Conservation (phyloP, 2,797 vertebrate genomes). For the Lepus oiostolus region DNA sequence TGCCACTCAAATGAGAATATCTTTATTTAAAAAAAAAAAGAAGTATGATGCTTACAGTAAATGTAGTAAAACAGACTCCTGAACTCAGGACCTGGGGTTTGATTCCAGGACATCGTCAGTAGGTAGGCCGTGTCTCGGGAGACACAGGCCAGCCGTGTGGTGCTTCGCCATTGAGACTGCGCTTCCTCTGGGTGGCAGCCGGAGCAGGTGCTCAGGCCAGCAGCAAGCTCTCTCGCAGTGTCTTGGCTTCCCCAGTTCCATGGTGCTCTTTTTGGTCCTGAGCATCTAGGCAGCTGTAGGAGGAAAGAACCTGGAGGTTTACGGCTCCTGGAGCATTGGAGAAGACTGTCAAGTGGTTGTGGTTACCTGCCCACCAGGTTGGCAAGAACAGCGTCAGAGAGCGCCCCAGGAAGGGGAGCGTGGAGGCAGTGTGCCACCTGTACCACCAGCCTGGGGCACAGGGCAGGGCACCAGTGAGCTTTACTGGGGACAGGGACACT, state of each 20-base stretch:
- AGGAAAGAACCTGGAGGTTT: background rate
- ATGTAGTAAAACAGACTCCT: too few species aligned
- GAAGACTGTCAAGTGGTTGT: background rate
- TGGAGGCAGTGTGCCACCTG: background rate
- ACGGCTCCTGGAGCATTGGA: background rate
- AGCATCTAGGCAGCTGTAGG: background rate
- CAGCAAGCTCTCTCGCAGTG: background rate
- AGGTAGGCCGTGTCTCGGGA: too few species aligned
- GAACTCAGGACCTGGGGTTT: too few species aligned
- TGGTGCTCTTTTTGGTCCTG: background rate
- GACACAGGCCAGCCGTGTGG: background rate
- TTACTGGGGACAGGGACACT: too few species aligned
- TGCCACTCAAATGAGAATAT: too few species aligned
- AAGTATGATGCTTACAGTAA: too few species aligned
- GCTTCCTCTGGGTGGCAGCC: background rate
- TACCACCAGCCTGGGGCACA: background rate
- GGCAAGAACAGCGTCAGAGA: rapidly evolving
- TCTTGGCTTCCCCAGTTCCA: background rate
- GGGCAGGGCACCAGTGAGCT: too few species aligned
- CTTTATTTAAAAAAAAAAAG: too few species aligned
- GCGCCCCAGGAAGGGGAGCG: background rate
- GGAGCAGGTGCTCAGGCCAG: too few species aligned
- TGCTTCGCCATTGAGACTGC: background rate
- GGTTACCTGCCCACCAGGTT: background rate
- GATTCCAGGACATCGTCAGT: too few species aligned